phyloP scores from a whole-genome alignment of 1,140 invertebrate genomes.

The Trachymyrmex septentrionalis region DNA sequence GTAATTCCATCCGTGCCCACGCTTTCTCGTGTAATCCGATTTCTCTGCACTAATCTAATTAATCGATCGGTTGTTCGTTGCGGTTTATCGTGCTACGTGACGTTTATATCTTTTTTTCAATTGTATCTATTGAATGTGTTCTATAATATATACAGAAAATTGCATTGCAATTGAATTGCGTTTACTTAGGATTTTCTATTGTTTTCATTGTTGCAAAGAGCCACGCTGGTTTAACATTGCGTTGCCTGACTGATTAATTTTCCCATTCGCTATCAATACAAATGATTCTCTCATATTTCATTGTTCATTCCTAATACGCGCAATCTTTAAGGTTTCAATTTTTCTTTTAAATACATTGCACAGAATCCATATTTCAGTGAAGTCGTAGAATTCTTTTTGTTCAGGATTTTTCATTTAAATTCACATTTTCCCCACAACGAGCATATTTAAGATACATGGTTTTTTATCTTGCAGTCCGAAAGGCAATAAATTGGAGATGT shows the following conservation, averaged over 20 bases:
- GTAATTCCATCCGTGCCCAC: neutral
- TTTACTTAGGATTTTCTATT: slow-evolving; percentile 7
- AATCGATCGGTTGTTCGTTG: slow-evolving; percentile 16
- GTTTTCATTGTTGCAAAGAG: neutral
- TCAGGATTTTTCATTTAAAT: neutral
- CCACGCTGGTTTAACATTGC: neutral
- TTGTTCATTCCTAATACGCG: neutral
- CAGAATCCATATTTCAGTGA: neutral
- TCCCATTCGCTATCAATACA: neutral
- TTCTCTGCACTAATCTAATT: slow-evolving; percentile 32
- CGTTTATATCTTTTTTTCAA: neutral
- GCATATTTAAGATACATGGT: neutral
- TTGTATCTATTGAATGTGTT: neutral
- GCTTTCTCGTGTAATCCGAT: slow-evolving; percentile 17
- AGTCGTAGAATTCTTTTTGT: neutral
- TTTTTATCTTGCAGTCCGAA: slow-evolving; percentile 85
- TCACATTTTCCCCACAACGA: neutral
- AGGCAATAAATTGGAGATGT: slow-evolving; percentile 91
- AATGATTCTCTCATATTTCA: neutral
- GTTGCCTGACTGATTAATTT: slow-evolving; percentile 7
- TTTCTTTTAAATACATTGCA: neutral
- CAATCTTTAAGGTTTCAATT: slow-evolving; percentile 8
- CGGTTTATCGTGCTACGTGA: neutral
- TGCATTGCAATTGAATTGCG: slow-evolving; percentile 5
- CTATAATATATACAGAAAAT: slow-evolving; percentile 10